Evolutionary conservation across 2,888 invertebrate genomes (phyloP).

Genomic region (Noctua janthe): DNA sequence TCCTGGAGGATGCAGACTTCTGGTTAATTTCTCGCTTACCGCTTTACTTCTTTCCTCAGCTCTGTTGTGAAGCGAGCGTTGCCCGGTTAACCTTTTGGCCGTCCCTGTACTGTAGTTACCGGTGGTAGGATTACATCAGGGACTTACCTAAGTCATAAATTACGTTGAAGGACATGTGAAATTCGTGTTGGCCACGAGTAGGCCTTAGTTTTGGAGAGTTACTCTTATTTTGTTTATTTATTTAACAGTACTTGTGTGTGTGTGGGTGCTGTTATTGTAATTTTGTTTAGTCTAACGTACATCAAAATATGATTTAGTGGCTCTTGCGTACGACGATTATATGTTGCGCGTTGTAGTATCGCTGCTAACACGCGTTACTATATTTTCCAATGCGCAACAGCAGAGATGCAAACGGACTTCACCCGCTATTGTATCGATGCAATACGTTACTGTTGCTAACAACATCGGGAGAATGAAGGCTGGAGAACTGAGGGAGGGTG

Average conservation of each 20-base stretch:
- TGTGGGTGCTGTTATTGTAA: not conserved
- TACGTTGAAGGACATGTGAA: constrained; percentile 51
- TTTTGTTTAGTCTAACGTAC: not conserved
- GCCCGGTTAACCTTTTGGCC: constrained; percentile 21
- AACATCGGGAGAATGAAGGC: not conserved
- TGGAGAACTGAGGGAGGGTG: not conserved
- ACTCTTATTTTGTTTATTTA: constrained; percentile 37
- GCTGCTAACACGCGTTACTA: not conserved
- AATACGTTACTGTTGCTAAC: not conserved
- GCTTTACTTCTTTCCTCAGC: not conserved
- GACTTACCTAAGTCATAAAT: constrained; percentile 52
- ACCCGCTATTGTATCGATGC: no score
- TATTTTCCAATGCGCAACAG: not conserved
- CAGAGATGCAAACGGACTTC: not conserved
- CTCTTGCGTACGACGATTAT: no score
- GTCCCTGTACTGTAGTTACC: not conserved
- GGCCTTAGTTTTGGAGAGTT: constrained; percentile 31
- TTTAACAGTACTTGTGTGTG: not conserved
- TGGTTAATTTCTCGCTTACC: not conserved
- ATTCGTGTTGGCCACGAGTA: constrained; percentile 13
- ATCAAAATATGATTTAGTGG: not conserved
- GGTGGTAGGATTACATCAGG: constrained; percentile 53
- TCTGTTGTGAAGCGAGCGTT: not conserved
- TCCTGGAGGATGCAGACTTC: not conserved
- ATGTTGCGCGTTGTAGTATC: no score